Evolutionary conservation across 2,113 vertebrate species (phyloP).

Genomic region (Philantomba maxwellii): DNA sequence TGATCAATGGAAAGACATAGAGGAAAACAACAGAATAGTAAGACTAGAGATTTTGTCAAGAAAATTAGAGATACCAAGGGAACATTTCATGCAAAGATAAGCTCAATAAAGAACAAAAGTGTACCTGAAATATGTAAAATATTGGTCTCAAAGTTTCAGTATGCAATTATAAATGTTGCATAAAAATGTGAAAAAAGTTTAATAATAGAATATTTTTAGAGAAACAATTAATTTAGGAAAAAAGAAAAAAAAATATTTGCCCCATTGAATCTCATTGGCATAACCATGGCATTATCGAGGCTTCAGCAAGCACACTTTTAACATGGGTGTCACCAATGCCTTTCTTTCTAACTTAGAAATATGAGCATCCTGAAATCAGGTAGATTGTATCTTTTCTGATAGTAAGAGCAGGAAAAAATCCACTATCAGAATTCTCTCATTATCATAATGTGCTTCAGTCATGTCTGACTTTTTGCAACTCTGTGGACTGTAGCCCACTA

Average conservation of each 20-base stretch:
- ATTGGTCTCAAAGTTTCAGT: background rate
- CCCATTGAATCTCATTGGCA: background rate
- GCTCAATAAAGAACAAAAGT: background rate
- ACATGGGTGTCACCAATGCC: background rate
- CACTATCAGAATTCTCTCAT: background rate
- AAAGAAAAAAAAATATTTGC: background rate
- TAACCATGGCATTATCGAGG: background rate
- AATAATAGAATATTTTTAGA: background rate
- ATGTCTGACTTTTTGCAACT: background rate
- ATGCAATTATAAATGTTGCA: background rate
- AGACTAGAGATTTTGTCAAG: background rate
- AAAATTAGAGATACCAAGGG: background rate
- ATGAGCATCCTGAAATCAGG: background rate
- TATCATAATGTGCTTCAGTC: background rate
- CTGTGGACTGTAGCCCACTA: background rate
- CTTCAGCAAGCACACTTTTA: background rate
- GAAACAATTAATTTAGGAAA: accelerated
- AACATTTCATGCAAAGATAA: background rate
- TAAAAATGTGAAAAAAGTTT: background rate
- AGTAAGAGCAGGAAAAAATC: background rate
- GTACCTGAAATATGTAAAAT: background rate
- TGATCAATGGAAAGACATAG: background rate
- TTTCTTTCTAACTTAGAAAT: background rate
- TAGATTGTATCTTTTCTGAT: background rate
- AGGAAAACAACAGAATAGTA: background rate